Base-by-base conservation (phyloP, 2,113 vertebrate species). In the Chaenocephalus aceratus region DNA sequence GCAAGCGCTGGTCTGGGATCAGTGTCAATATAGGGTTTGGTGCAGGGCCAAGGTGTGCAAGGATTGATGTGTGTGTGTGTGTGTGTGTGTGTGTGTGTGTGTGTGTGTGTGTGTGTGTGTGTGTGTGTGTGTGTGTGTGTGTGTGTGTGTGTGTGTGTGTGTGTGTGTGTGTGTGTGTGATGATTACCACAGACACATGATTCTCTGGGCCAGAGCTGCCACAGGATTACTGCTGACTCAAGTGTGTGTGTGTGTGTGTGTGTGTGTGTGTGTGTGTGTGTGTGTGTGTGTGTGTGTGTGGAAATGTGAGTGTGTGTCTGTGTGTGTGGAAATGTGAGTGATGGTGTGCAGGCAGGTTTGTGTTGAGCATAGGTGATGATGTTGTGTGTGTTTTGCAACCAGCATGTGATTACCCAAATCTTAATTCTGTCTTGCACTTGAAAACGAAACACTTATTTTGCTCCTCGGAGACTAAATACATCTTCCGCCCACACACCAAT, bases 221-320 rank as follows among this genome's bases (percentile, higher is more conserved):
- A 74, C 58, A 63, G 66, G 86, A 86, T 90, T 89, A 86, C 66
- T 74, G 78, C 88, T 88, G 89, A 92, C 51, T 87, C 89, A 89
- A 82, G 36, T 53, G 36, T 45, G 34, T 67, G 65, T 36, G 34
- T 52, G 26, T 73, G 18, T 26, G 34, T 46, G 60, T 21, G 54
- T n/a, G 75, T 68, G 2, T 65, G 10, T 10, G 46, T 67, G 51
- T 56, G n/a, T 71, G 12, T 76, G 34, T 41, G 26, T 57, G 34
- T 11, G 18, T 21, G 34, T 67, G 21, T 21, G 21, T 21, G 21
- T 16, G 23, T 14, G 7, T 10, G 26, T 18, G 54, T 13, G 59
- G 21, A n/a, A n/a, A n/a, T 21, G 34, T 36, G 34, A 4, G 34
- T 36, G 34, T 11, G 18, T 21, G 34, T 67, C 18, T 16, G 23